Base-by-base conservation (phyloP, 2,113 vertebrate genomes). In the Polypterus bichir region DNA sequence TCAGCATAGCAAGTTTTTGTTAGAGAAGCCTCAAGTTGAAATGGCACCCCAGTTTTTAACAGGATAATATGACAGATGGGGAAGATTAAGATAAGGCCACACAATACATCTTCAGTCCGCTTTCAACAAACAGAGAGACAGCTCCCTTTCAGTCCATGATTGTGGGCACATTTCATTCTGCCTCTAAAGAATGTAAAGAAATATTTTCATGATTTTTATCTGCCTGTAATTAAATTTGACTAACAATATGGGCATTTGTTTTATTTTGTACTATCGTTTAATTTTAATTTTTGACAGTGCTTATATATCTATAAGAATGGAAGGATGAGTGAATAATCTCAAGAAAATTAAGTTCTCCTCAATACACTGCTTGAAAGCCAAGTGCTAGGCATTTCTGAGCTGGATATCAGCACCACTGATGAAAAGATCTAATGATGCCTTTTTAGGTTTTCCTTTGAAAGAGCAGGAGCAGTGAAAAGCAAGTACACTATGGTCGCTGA, bases 141-240 rank as follows among this genome's bases (percentile, higher is more conserved):
- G 46, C 49, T 72, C 54, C 70, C 73, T 78, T 77, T 76, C 68
- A 71, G 69, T 11, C 75, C 60, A 68, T 76, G 79, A 72, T 66
- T 68, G 78, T 64, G 73, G 73, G 77, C 78, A 81, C 65, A 84
- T 81, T 88, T 86, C 76, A 71, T 66, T 62, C 74, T 76, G 79
- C 80, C 81, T 77, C 69, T 67, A 76, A 83, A 82, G 71, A 73
- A 76, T 62, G 72, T 56, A 76, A 27, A 79, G 66, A 81, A 81
- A 77, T 73, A 79, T 73, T 83, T 75, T 83, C 57, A 67, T 77
- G 77, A 76, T 78, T 83, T 76, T 84, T 86, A 84, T 88, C 80
- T 82, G 79, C 64, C 80, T 83, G 81, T 87, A 84, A 88, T 91
- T 88, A 89, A 79, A 79, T 76, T 75, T 71, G 74, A 81, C 76